phyloP scores from a whole-genome alignment of 2,888 invertebrate genomes.

The Petrophora chlorosata region DNA sequence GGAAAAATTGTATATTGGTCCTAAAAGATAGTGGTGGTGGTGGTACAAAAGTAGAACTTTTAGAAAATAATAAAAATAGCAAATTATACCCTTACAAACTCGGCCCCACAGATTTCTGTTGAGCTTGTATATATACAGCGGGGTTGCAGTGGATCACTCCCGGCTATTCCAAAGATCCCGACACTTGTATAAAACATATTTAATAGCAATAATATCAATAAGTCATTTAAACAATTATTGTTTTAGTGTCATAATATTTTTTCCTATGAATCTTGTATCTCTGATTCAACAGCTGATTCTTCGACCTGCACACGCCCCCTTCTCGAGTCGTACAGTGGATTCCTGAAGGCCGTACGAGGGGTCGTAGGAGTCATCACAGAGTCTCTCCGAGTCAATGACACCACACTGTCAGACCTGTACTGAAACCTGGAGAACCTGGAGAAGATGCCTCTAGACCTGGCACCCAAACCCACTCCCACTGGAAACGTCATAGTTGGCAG shows the following conservation, averaged over 20 bases:
- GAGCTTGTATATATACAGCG: no score
- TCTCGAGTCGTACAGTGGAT: conserved; percentile 72
- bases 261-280: not conserved
- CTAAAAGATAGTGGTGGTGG: no score
- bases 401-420: conserved; percentile 68
- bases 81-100: no score
- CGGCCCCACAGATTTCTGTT: no score
- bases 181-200: no score
- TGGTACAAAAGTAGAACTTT: no score
- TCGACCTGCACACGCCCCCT: conserved; percentile 62
- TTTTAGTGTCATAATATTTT: not conserved
- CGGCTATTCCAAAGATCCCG: no score
- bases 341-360: conserved; percentile 63
- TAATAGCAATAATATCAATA: no score
- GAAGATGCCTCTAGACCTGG: conserved; percentile 46
- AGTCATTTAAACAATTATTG: no score
- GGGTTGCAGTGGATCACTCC: no score
- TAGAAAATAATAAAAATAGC: no score
- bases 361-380: conserved; percentile 55
- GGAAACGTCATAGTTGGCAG: conserved; percentile 48
- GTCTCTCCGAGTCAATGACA: conserved; percentile 69
- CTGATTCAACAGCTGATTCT: conserved; percentile 49
- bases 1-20: no score
- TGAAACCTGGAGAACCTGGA: conserved; percentile 58
- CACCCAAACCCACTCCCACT: conserved; percentile 26